Evolutionary conservation across 2,113 vertebrate species (phyloP), one percentile per base, ranked within the genome.

Genomic region (Sciurus niger): DNA sequence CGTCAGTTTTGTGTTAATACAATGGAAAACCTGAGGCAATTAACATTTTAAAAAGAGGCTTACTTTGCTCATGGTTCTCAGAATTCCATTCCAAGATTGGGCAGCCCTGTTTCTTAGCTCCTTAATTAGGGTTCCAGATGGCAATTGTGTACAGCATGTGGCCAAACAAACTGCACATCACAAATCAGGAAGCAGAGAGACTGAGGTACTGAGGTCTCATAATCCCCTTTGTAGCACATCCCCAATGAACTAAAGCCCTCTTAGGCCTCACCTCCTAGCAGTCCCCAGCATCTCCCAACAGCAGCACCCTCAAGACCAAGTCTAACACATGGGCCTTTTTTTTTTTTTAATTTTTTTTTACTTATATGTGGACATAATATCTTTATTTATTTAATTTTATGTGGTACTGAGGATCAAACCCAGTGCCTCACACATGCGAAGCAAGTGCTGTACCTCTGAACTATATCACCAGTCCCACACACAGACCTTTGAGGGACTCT

Each of bases 221-320:
- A 22, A 60, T 25, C 16, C 14, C 1, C 34, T 3, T 1, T 1
- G 11, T 51, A 68, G 32, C 65, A 51, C 46, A 85, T 18, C 32
- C 12, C 6, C 24, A 12, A 24, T 40, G 2, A 73, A 4, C 17
- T 51, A 63, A 34, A 5, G 8, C 2, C 10, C 24, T 40, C 25
- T 28, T 48, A 32, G 34, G 2, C 10, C 30, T 11, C 43, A 12
- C 28, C 4, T 80, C 32, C 43, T 60, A 30, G 4, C 28, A 2
- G 7, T 48, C 55, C 11, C 16, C 3, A 60, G 34, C 25, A 73
- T 24, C 12, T 73, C 86, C 12, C 53, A n/a, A 73, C 8, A 43
- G 24, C 4, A 16, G 2, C 7, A 30, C 4, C 2, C 12, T 51
- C 2, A 18, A 12, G 25, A 32, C 6, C 4, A 22, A 55, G 1